Evolutionary conservation across 2,888 invertebrate genomes (phyloP).

Genomic region (Microctonus aethiopoides): DNA sequence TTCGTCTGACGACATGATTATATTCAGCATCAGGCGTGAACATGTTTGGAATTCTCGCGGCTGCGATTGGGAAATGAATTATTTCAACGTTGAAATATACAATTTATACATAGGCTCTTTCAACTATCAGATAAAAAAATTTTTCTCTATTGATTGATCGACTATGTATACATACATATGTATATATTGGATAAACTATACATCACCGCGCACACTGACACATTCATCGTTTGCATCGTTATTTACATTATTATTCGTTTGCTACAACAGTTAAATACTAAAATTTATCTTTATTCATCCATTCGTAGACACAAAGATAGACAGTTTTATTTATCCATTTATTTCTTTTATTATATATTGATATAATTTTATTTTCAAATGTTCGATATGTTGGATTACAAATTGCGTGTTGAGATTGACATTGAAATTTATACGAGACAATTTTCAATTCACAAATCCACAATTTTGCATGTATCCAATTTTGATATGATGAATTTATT

Average conservation of each 20-base stretch:
- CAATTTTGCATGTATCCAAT: not conserved
- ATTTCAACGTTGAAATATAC: not conserved
- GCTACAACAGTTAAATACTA: too few relatives aligned
- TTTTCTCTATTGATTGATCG: not conserved
- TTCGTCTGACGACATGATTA: not conserved
- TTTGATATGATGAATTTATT: not conserved
- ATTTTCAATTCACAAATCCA: not conserved
- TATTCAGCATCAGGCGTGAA: not conserved
- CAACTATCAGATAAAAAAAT: not conserved
- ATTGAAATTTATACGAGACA: conserved; percentile 1
- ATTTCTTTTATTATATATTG: too few relatives aligned
- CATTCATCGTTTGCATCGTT: not conserved
- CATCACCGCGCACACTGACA: not conserved
- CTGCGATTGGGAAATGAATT: not conserved
- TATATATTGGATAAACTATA: not conserved
- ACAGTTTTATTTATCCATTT: too few relatives aligned
- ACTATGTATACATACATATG: not conserved
- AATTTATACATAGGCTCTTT: not conserved
- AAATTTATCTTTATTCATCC: too few relatives aligned
- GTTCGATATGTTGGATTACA: not conserved
- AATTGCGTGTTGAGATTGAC: not conserved
- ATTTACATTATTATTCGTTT: not conserved
- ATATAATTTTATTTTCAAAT: too few relatives aligned
- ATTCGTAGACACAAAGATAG: too few relatives aligned
- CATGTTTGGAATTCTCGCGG: not conserved